Evolutionary conservation across 2,113 vertebrate genomes (phyloP).

Genomic region (Anthoscopus minutus): DNA sequence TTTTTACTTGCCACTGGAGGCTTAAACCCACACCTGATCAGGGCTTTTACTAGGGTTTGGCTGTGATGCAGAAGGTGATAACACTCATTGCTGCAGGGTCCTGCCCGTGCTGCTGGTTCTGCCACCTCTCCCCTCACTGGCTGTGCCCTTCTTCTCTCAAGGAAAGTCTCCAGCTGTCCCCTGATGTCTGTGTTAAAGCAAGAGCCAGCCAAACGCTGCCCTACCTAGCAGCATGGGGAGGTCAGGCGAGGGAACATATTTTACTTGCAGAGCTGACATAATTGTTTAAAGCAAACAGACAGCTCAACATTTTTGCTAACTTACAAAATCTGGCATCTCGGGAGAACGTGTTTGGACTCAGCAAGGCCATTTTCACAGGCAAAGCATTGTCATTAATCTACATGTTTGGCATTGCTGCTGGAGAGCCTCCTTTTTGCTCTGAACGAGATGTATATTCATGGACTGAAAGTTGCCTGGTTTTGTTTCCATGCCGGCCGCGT

Average conservation of each 20-base stretch:
- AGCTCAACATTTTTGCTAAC: slow-evolving; percentile 51
- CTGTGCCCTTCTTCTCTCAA: background rate
- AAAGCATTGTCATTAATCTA: slow-evolving; percentile 22
- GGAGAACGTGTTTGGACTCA: slow-evolving; percentile 36
- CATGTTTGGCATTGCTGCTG: slow-evolving; percentile 16
- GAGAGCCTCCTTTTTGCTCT: slow-evolving; percentile 12
- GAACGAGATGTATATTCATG: slow-evolving; percentile 18
- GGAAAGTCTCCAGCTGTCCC: slow-evolving; percentile 3
- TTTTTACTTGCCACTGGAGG: background rate
- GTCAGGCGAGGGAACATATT: slow-evolving; percentile 3
- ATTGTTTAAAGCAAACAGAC: slow-evolving; percentile 47
- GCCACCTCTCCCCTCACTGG: background rate
- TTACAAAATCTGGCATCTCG: slow-evolving; percentile 27
- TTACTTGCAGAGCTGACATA: slow-evolving; percentile 36
- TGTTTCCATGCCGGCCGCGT: background rate
- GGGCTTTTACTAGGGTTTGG: background rate
- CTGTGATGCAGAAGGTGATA: background rate
- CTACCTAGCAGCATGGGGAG: background rate
- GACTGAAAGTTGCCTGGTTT: slow-evolving; percentile 3
- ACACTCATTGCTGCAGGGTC: background rate
- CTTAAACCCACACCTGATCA: background rate
- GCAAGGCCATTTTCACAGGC: slow-evolving; percentile 26
- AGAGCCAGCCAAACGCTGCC: background rate
- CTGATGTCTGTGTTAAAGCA: background rate
- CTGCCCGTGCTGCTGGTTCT: accelerated